Conservation (phyloP, 2,888 invertebrate species). For the Lochmaea crataegi region DNA sequence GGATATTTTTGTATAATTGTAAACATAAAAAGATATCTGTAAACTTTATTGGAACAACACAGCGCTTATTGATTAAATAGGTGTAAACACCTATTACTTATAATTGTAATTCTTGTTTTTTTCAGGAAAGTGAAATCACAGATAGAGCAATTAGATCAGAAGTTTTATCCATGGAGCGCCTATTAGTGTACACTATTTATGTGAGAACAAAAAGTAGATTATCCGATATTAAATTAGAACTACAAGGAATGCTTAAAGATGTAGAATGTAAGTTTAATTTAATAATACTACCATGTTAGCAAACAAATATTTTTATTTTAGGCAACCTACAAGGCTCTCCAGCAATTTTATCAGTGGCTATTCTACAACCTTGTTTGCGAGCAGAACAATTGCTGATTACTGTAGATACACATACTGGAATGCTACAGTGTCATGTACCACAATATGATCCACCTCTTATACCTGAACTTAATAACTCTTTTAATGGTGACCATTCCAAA, state of each 20-base stretch:
- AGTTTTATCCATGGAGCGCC: slow-evolving; percentile 93
- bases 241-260: slow-evolving; percentile 77
- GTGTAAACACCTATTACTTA: too few relatives aligned
- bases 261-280: slow-evolving; percentile 72
- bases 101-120: neutral
- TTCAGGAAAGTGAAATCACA: slow-evolving; percentile 74
- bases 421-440: slow-evolving; percentile 91
- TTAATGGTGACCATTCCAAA: slow-evolving; percentile 79
- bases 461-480: slow-evolving; percentile 82
- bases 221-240: slow-evolving; percentile 82
- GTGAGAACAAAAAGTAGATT: slow-evolving; percentile 88
- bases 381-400: slow-evolving; percentile 93
- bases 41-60: too few relatives aligned
- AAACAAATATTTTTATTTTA: slow-evolving; percentile 55
- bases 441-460: slow-evolving; percentile 88
- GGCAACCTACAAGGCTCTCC: slow-evolving; percentile 92
- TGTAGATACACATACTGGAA: slow-evolving; percentile 94
- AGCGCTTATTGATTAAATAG: too few relatives aligned
- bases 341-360: slow-evolving; percentile 90
- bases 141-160: slow-evolving; percentile 87
- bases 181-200: slow-evolving; percentile 95
- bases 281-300: neutral
- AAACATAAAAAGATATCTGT: too few relatives aligned
- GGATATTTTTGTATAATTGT: neutral
- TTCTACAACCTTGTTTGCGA: slow-evolving; percentile 88